Percentiles rank a stretch among this genome's conserved stretches.
Evolutionary conservation across 2,888 invertebrate species (phyloP).

Genomic region (Alsophila aescularia): DNA sequence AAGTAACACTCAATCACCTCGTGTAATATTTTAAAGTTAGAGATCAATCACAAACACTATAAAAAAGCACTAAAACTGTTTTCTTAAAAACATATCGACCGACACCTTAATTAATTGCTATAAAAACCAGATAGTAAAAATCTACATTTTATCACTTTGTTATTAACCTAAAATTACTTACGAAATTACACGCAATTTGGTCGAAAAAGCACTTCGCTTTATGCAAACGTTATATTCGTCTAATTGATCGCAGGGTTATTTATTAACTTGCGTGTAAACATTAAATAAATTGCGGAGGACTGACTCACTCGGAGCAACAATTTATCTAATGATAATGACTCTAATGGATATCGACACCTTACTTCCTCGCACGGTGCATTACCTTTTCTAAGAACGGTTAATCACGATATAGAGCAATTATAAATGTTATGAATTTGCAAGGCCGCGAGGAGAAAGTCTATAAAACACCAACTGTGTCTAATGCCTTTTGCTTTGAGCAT

Average conservation of each 20-base stretch:
- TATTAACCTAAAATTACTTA: constrained; percentile 53
- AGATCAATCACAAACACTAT: constrained; percentile 45
- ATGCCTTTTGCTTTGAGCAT: constrained; percentile 5
- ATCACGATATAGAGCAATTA: constrained; percentile 52
- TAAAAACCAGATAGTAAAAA: constrained; percentile 49
- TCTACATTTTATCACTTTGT: constrained; percentile 56
- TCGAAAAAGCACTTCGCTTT: constrained; percentile 58
- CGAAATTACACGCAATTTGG: constrained; percentile 59
- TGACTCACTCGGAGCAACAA: constrained; percentile 62
- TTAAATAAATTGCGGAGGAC: constrained; percentile 69
- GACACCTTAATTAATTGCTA: constrained; percentile 52
- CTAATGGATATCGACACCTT: constrained; percentile 62
- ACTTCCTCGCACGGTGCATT: constrained; percentile 60
- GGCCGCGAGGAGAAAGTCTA: constrained; percentile 26
- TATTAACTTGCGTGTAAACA: constrained; percentile 72
- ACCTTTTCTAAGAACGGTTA: constrained; percentile 47
- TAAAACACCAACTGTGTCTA: constrained; percentile 12
- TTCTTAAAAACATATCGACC: constrained; percentile 48
- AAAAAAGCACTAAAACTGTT: constrained; percentile 48
- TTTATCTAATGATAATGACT: constrained; percentile 48
- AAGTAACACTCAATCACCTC: constrained; percentile 16
- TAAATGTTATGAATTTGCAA: constrained; percentile 30
- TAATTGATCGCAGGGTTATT: constrained; percentile 60
- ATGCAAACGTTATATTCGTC: constrained; percentile 64
- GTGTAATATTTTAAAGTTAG: constrained; percentile 19